A percentile compares a stretch with the other conserved stretches of the same genome.
Evolutionary conservation across 2,888 invertebrate species (phyloP).

Genomic region (Cinara cedri): DNA sequence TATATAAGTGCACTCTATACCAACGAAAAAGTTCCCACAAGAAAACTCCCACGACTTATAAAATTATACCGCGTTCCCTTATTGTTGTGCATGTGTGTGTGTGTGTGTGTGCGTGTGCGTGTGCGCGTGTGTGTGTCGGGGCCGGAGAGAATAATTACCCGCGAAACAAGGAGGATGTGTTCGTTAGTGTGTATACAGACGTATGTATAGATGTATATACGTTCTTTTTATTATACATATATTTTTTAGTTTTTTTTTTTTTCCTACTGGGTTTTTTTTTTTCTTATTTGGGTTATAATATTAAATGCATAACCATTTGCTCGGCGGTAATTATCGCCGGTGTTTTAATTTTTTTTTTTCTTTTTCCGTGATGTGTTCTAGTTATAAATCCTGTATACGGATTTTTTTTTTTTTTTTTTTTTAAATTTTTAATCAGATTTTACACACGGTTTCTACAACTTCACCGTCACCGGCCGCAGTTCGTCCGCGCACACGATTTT

Average conservation of each 20-base stretch:
- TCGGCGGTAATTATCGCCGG: slow-evolving; percentile 34
- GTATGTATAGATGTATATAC: background rate
- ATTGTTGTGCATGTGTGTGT: background rate
- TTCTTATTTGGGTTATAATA: slow-evolving; percentile 55
- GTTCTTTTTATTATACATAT: background rate
- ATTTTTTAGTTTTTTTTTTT: background rate
- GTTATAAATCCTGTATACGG: slow-evolving; percentile 12
- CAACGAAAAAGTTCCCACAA: slow-evolving; percentile 57
- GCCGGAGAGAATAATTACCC: slow-evolving; percentile 53
- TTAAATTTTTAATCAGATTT: slow-evolving; percentile 37
- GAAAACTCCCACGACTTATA: slow-evolving; percentile 58
- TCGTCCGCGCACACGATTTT: slow-evolving; percentile 11
- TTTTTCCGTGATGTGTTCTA: slow-evolving; percentile 5
- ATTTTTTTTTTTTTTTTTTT: slow-evolving; percentile 23
- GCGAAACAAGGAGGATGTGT: slow-evolving; percentile 54
- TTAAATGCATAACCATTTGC: background rate
- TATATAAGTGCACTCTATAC: background rate
- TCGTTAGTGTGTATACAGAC: no score
- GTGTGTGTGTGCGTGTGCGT: background rate
- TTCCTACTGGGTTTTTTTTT: slow-evolving; percentile 52
- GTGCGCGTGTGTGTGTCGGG: slow-evolving; percentile 10
- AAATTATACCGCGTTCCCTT: slow-evolving; percentile 55
- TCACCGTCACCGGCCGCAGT: no score
- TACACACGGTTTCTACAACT: slow-evolving; percentile 50
- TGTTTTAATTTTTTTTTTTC: background rate